phyloP scores from a whole-genome alignment of 1,140 invertebrate species.

The Lycorma delicatula region DNA sequence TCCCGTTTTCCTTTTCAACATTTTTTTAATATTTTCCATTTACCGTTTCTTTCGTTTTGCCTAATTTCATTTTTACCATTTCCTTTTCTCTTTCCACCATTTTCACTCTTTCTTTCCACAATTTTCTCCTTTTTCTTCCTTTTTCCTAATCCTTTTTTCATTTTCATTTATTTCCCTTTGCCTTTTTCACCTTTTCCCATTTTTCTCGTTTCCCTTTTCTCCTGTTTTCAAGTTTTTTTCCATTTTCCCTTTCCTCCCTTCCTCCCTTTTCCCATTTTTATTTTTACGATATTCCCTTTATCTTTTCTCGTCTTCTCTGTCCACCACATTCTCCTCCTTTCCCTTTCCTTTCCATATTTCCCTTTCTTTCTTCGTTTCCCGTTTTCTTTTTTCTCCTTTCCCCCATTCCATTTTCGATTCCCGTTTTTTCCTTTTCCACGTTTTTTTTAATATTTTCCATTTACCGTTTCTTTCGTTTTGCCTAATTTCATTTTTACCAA shows the following conservation, averaged over 20 bases:
- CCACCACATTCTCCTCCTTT: not conserved
- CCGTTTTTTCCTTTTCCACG: not conserved
- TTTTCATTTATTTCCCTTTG: not conserved
- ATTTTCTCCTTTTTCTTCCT: not conserved
- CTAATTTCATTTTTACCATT: conserved; percentile 2
- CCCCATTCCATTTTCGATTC: not conserved
- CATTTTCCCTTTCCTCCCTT: conserved; percentile 2
- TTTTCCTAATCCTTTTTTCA: not conserved
- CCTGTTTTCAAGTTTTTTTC: not conserved
- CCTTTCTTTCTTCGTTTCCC: not conserved
- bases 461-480: not conserved
- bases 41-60: not conserved
- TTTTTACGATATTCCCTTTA: conserved; percentile 14
- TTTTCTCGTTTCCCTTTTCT: not conserved
- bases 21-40: conserved; percentile 5
- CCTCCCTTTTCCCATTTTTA: conserved; percentile 10
- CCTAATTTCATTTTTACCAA: not conserved
- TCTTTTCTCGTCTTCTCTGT: not conserved
- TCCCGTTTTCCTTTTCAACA: conserved; percentile 14
- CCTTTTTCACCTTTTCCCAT: conserved; percentile 2
- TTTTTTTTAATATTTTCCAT: not conserved
- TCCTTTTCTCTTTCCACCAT: conserved; percentile 8
- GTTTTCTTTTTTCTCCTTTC: not conserved
- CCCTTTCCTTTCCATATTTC: not conserved
- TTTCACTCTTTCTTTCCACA: not conserved